These are phyloP conservation scores for Cantharis nigra DNA, from an alignment of 2,888 invertebrate genomes.

Conservation along the genomic window DNA sequence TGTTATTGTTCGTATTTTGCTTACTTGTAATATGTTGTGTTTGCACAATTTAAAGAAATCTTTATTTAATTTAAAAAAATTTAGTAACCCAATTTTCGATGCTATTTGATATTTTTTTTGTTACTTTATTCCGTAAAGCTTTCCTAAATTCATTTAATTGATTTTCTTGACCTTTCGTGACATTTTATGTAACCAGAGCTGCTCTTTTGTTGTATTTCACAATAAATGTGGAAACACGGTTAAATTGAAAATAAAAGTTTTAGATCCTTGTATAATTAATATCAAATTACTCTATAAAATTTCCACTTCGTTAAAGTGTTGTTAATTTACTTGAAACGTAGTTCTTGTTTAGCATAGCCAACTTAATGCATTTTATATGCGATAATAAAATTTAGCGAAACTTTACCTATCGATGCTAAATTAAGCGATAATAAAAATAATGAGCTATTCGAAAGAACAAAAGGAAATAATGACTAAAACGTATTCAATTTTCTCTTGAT, in stretches of 20 bases:
- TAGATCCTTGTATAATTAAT: not conserved
- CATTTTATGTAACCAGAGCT: conserved; percentile 17
- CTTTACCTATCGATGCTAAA: conserved; percentile 12
- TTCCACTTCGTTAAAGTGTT: not conserved
- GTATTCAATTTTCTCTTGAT: conserved; percentile 17
- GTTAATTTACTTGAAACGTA: not conserved
- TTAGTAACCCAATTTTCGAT: conserved; percentile 23
- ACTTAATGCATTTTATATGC: not conserved
- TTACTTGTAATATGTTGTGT: not conserved
- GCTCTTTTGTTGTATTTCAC: conserved; percentile 1
- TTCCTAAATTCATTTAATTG: conserved; percentile 22
- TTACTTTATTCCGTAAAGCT: conserved; percentile 22
- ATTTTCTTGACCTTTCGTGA: conserved; percentile 18
- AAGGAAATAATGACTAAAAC: conserved; percentile 9
- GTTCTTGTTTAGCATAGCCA: not conserved
- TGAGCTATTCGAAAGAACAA: conserved; percentile 5
- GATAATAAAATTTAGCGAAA: conserved; percentile 5
- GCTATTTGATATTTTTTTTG: conserved; percentile 24
- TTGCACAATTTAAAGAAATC: conserved; percentile 7
- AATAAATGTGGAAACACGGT: not conserved
- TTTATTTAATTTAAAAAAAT: not conserved
- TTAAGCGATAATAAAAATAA: conserved; percentile 17
- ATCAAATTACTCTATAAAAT: not conserved
- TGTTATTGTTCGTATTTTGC: not conserved
- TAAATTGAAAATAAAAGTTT: not conserved